Conservation (phyloP, 1,140 invertebrate genomes). For the Drosophila nikananu region DNA sequence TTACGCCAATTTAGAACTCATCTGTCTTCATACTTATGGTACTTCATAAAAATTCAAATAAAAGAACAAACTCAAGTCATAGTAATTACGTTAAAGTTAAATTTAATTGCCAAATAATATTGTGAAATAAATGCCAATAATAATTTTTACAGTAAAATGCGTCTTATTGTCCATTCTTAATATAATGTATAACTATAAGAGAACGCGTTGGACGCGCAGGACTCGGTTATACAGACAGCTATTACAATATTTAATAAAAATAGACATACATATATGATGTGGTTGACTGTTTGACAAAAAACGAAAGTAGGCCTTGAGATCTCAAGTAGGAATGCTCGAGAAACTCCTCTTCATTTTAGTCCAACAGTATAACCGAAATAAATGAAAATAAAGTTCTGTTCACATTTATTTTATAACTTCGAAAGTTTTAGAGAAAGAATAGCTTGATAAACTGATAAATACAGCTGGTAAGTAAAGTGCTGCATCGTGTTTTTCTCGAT, state of each 20-base stretch:
- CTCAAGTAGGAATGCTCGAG: no score
- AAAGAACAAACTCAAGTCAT: constrained; percentile 74
- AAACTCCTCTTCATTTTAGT: not conserved
- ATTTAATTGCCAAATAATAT: constrained; percentile 73
- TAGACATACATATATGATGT: not conserved
- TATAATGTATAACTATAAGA: not conserved
- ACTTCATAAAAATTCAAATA: constrained; percentile 35
- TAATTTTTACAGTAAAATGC: constrained; percentile 72
- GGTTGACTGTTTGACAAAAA: not conserved
- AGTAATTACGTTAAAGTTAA: constrained; percentile 80
- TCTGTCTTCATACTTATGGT: constrained; percentile 42
- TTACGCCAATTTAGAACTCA: constrained; percentile 31
- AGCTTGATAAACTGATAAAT: not conserved
- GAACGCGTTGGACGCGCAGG: no score
- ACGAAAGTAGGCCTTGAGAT: constrained; percentile 2
- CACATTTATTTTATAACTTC: not conserved
- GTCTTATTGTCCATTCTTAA: constrained; percentile 17
- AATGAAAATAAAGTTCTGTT: no score
- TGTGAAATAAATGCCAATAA: constrained; percentile 65
- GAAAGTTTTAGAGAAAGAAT: not conserved
- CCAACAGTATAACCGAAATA: not conserved
- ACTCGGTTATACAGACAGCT: no score
- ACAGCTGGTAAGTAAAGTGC: not conserved
- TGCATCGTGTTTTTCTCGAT: not conserved
- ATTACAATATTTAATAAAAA: not conserved